Evolutionary conservation across 2,797 vertebrate species (phyloP).

Genomic region (Hapalemur alaotrensis): DNA sequence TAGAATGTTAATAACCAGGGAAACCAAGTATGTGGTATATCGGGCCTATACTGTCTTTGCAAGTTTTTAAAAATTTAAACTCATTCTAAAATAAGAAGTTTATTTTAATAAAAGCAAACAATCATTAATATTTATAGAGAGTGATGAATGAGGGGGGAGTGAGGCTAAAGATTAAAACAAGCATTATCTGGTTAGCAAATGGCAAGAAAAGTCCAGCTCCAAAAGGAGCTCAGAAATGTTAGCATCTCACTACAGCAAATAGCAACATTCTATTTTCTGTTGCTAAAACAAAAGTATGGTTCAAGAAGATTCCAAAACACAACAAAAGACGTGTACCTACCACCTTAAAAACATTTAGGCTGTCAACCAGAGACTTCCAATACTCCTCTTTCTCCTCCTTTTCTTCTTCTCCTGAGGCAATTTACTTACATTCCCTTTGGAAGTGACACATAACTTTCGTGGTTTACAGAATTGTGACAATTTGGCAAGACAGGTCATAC

Average conservation of each 20-base stretch:
- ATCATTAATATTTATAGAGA: background rate
- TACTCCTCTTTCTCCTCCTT: background rate
- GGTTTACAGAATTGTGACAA: background rate
- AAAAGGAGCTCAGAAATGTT: background rate
- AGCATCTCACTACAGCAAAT: accelerated
- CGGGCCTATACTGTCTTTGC: background rate
- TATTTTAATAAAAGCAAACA: background rate
- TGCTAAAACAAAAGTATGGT: background rate
- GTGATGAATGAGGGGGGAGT: background rate
- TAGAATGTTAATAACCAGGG: background rate
- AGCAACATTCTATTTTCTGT: background rate
- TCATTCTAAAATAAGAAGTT: background rate
- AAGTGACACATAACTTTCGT: background rate
- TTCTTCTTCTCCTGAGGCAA: background rate
- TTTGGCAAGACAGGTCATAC: background rate
- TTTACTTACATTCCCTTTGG: background rate
- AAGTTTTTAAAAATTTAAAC: background rate
- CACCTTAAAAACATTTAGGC: background rate
- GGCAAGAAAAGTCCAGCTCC: background rate
- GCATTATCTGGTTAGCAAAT: background rate
- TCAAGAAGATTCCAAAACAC: background rate
- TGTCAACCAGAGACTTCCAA: background rate
- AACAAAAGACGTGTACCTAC: too few species aligned
- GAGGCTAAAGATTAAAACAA: background rate
- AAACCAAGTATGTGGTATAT: background rate